Evolutionary conservation across 2,888 invertebrate genomes (phyloP), one percentile per base, ranked within the genome.

Genomic region (Polydrusus tereticollis): DNA sequence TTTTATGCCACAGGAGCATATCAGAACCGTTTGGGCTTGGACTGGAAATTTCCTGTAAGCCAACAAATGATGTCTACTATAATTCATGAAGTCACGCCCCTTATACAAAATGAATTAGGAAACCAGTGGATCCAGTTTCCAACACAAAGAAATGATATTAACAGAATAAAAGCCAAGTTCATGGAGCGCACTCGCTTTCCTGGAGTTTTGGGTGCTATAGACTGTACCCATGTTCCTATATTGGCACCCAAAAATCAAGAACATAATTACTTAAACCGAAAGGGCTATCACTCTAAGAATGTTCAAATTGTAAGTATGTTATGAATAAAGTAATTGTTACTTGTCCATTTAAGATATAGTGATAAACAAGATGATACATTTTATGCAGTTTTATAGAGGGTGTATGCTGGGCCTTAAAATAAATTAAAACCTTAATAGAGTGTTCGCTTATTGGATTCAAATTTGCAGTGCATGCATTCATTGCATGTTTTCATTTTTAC

Each of bases 41-140:
- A n/a, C 12, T 55, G 6, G 16, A 10, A n/a, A 2, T 21, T 63
- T 6, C 26, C 45, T 8, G 20, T 36, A n/a, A 20, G 57, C 12
- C 69, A 69, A 23, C 38, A 63, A 26, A 65, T 26, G 2, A 29
- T 70, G 2, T 47, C 38, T 21, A 64, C 38, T 14, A 29, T 29
- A 10, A 38, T 70, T 10, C 5, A 7, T 33, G 64, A 70, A 50
- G 58, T 70, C 12, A 58, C 29, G 7, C 26, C 21, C 21, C 20
- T 52, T 6, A 70, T 29, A 29, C 5, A 5, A 7, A 4, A 29
- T 4, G 4, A 29, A 5, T 4, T 29, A 7, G 4, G 29, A 4
- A 4, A 4, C 4, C 26, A 43, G 5, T 70, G 70, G 70, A 65
- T 70, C n/a, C 10, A n/a, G 8, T 70, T 70, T 64, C 70, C 70